These are phyloP conservation scores for Myzus persicae DNA, from an alignment of 1,140 invertebrate genomes.

Conservation along the genomic window DNA sequence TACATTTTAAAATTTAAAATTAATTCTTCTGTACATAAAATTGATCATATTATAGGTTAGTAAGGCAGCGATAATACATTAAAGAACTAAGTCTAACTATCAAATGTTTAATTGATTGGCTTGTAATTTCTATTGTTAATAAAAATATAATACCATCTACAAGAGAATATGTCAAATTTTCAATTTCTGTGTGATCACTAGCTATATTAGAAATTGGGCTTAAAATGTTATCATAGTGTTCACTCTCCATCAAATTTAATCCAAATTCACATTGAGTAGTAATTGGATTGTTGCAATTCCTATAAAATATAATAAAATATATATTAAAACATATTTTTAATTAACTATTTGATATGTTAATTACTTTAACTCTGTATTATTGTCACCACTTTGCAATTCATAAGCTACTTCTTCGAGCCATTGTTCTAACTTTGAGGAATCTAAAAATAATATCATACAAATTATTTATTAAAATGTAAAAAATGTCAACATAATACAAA, in stretches of 20 bases:
- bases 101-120: no score
- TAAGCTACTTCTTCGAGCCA: slow-evolving; percentile 26
- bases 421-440: slow-evolving; percentile 32
- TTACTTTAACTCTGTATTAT: slow-evolving; percentile 12
- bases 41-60: no score
- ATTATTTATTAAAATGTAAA: not conserved
- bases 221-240: not conserved
- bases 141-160: not conserved
- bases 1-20: not conserved
- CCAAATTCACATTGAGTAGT: slow-evolving; percentile 19
- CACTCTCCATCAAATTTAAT: slow-evolving; percentile 16
- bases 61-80: no score
- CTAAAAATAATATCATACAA: not conserved
- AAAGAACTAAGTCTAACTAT: no score
- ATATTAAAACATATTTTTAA: not conserved
- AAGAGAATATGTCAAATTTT: not conserved
- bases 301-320: not conserved
- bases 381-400: slow-evolving; percentile 29
- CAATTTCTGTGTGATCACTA: not conserved
- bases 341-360: not conserved
- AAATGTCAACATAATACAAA: not conserved
- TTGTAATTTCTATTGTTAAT: not conserved
- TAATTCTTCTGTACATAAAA: no score
- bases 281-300: not conserved
- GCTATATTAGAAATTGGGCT: slow-evolving; percentile 61